Percentiles rank a stretch among this genome's conserved stretches.
These are phyloP conservation scores for Danio jaintianensis DNA, from an alignment of 2,797 vertebrate genomes.

Conservation along the genomic window DNA sequence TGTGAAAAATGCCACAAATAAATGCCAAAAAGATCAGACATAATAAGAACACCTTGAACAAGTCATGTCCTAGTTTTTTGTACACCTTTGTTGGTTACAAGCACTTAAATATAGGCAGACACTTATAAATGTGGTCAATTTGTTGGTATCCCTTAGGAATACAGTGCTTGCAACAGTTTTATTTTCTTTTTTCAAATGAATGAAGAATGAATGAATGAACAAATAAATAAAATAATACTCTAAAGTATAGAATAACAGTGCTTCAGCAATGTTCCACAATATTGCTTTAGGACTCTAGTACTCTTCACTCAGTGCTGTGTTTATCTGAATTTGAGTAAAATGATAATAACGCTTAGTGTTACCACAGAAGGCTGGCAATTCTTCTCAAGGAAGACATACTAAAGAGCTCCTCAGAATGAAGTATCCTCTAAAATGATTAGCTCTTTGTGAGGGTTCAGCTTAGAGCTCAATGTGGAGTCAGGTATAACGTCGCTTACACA, in stretches of 20 bases:
- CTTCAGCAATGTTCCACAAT: constrained; percentile 3
- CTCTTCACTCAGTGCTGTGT: constrained; percentile 1
- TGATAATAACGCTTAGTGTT: background rate
- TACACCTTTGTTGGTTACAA: background rate
- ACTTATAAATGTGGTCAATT: constrained; percentile 29
- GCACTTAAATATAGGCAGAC: background rate
- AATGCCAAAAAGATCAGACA: constrained; percentile 44
- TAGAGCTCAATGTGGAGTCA: constrained; percentile 34
- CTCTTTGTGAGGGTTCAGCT: constrained; percentile 42
- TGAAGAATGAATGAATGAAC: too few relatives aligned
- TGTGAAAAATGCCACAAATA: constrained; percentile 56
- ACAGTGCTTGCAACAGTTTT: background rate
- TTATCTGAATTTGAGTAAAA: constrained; percentile 16
- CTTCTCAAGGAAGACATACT: constrained; percentile 23
- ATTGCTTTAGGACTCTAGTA: constrained; percentile 15
- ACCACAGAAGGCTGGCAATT: constrained; percentile 19
- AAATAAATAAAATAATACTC: too few relatives aligned
- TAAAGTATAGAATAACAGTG: background rate
- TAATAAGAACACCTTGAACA: constrained; percentile 34
- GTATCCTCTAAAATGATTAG: constrained; percentile 46
- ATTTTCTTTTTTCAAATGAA: background rate
- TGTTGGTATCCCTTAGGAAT: background rate
- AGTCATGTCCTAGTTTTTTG: constrained; percentile 34
- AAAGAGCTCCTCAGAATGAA: constrained; percentile 39
- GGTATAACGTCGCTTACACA: constrained; percentile 61